Evolutionary conservation across 2,113 vertebrate genomes (phyloP), one percentile per base, ranked within the genome.

Genomic region (Vidua macroura): DNA sequence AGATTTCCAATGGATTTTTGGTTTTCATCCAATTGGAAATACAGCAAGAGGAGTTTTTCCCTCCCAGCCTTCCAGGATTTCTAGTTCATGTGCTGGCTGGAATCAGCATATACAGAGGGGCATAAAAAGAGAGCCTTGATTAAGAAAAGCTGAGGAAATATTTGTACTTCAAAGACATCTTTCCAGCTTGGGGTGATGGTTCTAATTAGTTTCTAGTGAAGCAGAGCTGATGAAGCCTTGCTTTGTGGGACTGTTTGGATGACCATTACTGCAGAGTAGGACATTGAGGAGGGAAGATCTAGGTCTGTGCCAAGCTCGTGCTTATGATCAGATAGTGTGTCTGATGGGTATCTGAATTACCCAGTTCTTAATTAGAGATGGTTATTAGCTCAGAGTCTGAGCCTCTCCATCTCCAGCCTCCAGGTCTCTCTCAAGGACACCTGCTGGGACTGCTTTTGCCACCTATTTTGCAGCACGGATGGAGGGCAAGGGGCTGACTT

Each of bases 181-280:
- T 93, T 94, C 75, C 79, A 92, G 88, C 92, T 94, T 44, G 53
- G 60, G 92, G 56, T 80, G 68, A 64, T 7, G 10, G 76, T 78
- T 94, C 79, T 93, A 83, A 94, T 93, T 90, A 94, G 64, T 58
- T 94, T 78, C 86, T 93, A 93, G 90, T 72, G 83, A 94, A 90
- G 66, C 0, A 0, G 63, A 72, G 69, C 79, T 88, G 73, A 77
- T 72, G 64, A 90, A 80, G 44, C 56, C 37, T 46, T 69, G 83
- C 46, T 89, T 62, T 49, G 41, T 84, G 80, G 28, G 30, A 17
- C 55, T 87, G 15, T 41, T 90, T 19, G 22, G 52, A n/a, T 74
- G 85, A 63, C 56, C 12, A 0, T 7, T 51, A 19, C 0, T 31
- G 64, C 79, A 56, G 55, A 76, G 39, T 8, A 43, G 81, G 87